Percentiles rank a stretch among this genome's conserved stretches.
These are phyloP conservation scores for Balanococcus diminutus DNA, from an alignment of 2,888 invertebrate genomes.

Conservation along the genomic window DNA sequence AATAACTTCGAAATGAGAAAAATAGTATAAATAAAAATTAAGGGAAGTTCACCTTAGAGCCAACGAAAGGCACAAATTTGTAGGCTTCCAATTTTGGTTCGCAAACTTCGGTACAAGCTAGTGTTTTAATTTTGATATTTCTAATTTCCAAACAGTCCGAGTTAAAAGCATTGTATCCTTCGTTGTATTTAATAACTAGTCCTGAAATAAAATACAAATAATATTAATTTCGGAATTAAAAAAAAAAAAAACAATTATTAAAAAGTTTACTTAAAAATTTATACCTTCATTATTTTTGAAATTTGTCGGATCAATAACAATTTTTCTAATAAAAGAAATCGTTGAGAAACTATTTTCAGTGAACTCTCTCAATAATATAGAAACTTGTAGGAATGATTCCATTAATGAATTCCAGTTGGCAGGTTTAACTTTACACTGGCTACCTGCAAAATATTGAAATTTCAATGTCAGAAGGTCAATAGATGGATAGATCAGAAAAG, in stretches of 20 bases:
- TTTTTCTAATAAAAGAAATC: slow-evolving; percentile 54
- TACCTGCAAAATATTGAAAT: slow-evolving; percentile 34
- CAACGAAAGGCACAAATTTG: slow-evolving; percentile 78
- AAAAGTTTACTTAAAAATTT: not conserved
- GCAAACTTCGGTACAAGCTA: not conserved
- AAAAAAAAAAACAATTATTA: no score
- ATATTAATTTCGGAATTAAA: not conserved
- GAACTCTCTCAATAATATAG: slow-evolving; percentile 49
- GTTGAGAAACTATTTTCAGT: slow-evolving; percentile 40
- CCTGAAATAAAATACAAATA: no score
- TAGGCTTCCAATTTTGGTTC: slow-evolving; percentile 82
- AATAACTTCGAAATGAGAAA: not conserved
- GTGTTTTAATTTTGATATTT: slow-evolving; percentile 46
- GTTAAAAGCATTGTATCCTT: slow-evolving; percentile 51
- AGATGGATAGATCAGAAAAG: no score
- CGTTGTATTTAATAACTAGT: slow-evolving; percentile 40
- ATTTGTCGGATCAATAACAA: slow-evolving; percentile 54
- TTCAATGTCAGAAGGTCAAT: not conserved
- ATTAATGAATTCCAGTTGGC: slow-evolving; percentile 55
- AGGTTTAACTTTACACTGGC: slow-evolving; percentile 37
- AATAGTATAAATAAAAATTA: not conserved
- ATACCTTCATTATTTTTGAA: slow-evolving; percentile 34
- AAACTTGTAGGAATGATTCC: slow-evolving; percentile 56
- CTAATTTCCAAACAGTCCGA: slow-evolving; percentile 52
- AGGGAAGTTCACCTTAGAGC: slow-evolving; percentile 58